A percentile compares a stretch with the other conserved stretches of the same genome.
Conservation (phyloP, 53 echinoderm and acorn worm genomes). For the Zoroaster sp. region DNA sequence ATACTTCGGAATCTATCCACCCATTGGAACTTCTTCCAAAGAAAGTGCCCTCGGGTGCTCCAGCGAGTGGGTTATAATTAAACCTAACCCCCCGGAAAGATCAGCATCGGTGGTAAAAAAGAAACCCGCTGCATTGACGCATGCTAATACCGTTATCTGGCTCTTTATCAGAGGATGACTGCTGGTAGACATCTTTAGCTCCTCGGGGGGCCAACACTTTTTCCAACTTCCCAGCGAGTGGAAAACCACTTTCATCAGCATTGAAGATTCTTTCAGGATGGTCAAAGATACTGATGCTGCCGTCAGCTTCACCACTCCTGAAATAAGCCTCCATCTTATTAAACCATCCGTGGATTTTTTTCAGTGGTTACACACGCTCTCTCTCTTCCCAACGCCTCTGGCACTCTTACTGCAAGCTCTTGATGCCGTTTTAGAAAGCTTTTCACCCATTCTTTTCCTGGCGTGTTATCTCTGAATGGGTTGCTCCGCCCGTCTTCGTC, state of each 20-base stretch:
- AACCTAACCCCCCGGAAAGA: conserved; percentile 50
- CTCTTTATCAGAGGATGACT: neutral
- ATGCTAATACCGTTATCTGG: conserved; percentile 39
- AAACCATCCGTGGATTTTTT: conserved; percentile 62
- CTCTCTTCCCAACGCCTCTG: conserved; percentile 51
- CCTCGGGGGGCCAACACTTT: conserved; percentile 22
- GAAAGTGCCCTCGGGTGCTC: conserved; percentile 46
- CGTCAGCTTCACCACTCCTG: neutral
- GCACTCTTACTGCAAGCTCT: conserved; percentile 8
- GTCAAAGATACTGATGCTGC: neutral
- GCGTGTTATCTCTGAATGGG: conserved; percentile 46
- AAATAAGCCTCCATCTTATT: conserved; percentile 5
- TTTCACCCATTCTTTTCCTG: conserved; percentile 18
- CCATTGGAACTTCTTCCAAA: conserved; percentile 50
- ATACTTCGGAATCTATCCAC: conserved; percentile 61
- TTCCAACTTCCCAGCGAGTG: conserved; percentile 25
- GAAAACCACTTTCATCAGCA: conserved; percentile 66
- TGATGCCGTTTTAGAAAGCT: conserved; percentile 36
- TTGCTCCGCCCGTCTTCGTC: conserved; percentile 41
- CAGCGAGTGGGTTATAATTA: conserved; percentile 45
- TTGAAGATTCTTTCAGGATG: conserved; percentile 55
- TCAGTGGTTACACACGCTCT: conserved; percentile 41
- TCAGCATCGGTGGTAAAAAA: conserved; percentile 58
- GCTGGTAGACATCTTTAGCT: conserved; percentile 20
- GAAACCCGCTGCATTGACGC: conserved; percentile 28